Conservation (phyloP, 2,888 invertebrate genomes). For the Drosophila mettleri region DNA sequence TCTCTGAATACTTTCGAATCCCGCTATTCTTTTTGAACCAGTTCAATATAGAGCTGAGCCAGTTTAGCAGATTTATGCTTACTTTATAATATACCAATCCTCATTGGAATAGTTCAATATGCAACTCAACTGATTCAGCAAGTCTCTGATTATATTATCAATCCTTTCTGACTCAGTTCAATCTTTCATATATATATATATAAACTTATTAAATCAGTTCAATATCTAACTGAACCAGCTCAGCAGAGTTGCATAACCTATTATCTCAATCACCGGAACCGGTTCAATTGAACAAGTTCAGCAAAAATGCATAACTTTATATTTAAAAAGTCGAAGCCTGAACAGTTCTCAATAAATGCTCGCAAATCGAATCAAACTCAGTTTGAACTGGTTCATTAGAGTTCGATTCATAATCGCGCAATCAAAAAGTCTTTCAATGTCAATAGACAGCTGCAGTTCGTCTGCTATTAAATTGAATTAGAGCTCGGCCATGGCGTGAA, state of each 20-base stretch:
- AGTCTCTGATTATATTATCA: too few species aligned
- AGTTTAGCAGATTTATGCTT: too few species aligned
- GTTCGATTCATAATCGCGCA: not conserved
- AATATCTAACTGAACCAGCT: not conserved
- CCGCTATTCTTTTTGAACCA: too few species aligned
- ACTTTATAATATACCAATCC: too few species aligned
- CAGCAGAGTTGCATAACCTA: not conserved
- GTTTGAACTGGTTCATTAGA: not conserved
- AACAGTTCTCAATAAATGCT: not conserved
- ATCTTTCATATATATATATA: too few species aligned
- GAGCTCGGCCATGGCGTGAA: not conserved
- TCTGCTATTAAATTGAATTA: not conserved
- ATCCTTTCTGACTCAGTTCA: too few species aligned
- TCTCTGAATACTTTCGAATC: too few species aligned
- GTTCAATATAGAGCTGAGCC: too few species aligned
- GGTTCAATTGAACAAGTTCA: not conserved
- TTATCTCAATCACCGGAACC: not conserved
- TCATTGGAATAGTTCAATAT: not conserved
- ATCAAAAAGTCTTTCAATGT: not conserved
- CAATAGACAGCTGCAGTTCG: not conserved
- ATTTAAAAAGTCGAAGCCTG: accelerated
- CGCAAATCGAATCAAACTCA: too few species aligned
- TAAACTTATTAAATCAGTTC: too few species aligned
- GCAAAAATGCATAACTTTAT: not conserved
- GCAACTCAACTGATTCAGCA: not conserved